Base-by-base conservation (phyloP, 2,113 vertebrate species). In the Sorex fumeus region DNA sequence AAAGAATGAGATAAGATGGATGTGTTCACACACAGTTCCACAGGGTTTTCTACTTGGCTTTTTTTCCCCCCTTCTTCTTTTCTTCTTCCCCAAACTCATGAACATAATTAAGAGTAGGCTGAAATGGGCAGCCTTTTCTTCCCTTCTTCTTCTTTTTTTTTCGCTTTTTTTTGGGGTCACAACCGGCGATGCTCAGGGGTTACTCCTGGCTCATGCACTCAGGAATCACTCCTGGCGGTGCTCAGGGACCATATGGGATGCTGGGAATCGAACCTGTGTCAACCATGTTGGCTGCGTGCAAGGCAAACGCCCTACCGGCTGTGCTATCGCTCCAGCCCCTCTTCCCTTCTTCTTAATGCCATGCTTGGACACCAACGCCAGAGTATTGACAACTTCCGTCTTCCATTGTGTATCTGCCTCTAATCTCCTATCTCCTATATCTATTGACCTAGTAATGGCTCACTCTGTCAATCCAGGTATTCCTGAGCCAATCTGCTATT, bases 91-190 rank as follows among this genome's bases (percentile, higher is more conserved):
- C 97, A 97, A 96, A 96, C 96, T 97, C 96, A 97, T 97, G 96
- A 97, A 97, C 96, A 95, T 97, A 97, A 98, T 98, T 98, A 98
- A 97, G 97, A 98, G 97, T 97, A 96, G 94, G 97, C 97, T 95
- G 94, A 91, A 98, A 96, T 96, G 97, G 97, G 97, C 97, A 96
- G n/a, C n/a, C n/a, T n/a, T n/a, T n/a, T n/a, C n/a, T n/a, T n/a
- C n/a, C n/a, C n/a, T n/a, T n/a, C n/a, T n/a, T n/a, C n/a, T n/a
- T n/a, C n/a, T n/a, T n/a, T n/a, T n/a, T n/a, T n/a, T n/a, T n/a
- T n/a, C n/a, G n/a, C n/a, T n/a, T n/a, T n/a, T n/a, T n/a, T n/a
- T n/a, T n/a, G n/a, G n/a, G n/a, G n/a, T n/a, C n/a, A n/a, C n/a
- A n/a, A n/a, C n/a, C n/a, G n/a, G n/a, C n/a, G n/a, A n/a, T n/a